Percentiles rank a stretch among this genome's conserved stretches.
phyloP scores from a whole-genome alignment of 2,797 vertebrate genomes.

The Propithecus perrieri region DNA sequence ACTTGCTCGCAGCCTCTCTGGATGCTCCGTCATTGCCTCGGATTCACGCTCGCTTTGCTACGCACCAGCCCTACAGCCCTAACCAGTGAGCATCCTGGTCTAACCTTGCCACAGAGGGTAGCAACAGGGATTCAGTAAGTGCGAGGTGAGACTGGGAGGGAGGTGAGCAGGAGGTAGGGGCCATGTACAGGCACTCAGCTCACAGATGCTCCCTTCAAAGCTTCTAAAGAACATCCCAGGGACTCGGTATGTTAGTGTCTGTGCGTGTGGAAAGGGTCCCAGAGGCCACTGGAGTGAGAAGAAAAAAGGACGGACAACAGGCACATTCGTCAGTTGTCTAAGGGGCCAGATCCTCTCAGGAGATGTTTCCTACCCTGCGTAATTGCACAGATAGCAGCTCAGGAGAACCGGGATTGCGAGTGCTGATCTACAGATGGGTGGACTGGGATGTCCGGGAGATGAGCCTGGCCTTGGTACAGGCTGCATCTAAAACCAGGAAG shows the following conservation, averaged over 20 bases:
- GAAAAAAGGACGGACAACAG: not conserved
- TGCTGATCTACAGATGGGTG: rapidly evolving
- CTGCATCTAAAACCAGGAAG: not conserved
- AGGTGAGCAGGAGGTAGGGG: not conserved
- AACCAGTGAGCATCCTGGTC: not conserved
- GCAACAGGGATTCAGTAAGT: not conserved
- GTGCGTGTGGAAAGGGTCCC: not conserved
- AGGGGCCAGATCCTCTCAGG: not conserved
- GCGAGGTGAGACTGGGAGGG: not conserved
- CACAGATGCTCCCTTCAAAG: not conserved
- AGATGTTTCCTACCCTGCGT: not conserved
- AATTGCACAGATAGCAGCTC: not conserved
- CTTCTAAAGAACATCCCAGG: not conserved
- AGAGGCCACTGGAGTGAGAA: not conserved
- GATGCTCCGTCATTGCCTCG: not conserved
- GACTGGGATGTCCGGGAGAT: no score
- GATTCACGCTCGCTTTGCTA: not conserved
- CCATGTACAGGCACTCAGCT: not conserved
- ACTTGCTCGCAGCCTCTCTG: no score
- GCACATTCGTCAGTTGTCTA: not conserved
- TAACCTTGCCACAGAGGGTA: not conserved
- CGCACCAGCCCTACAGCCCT: not conserved
- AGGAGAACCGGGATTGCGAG: not conserved
- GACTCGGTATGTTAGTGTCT: not conserved
- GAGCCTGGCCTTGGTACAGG: not conserved